A percentile compares a stretch with the other conserved stretches of the same genome.
phyloP scores from a whole-genome alignment of 1,140 invertebrate species.

The Magallana angulata region DNA sequence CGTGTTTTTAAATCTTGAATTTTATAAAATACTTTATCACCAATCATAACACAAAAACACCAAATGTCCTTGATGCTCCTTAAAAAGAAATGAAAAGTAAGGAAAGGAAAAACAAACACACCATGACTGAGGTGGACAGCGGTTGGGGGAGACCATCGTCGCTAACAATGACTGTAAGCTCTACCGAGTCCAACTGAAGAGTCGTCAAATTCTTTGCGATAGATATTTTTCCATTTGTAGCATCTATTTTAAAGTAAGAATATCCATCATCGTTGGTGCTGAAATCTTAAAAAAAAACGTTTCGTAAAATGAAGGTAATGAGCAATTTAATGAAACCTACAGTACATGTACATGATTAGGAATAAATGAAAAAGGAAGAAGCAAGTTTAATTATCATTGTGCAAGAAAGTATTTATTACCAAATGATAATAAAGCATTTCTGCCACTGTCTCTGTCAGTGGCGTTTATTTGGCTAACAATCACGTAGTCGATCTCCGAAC shows the following conservation, averaged over 20 bases:
- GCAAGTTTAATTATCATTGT: no score
- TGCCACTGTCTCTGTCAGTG: neutral
- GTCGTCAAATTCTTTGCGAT: neutral
- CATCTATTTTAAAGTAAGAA: neutral
- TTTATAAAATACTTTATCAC: no score
- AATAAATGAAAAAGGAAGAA: no score
- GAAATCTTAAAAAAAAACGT: neutral
- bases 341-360: no score
- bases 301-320: no score
- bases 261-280: neutral
- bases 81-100: no score
- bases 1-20: no score
- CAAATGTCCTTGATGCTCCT: no score
- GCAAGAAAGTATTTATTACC: neutral
- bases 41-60: no score
- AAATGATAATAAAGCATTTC: neutral
- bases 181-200: neutral
- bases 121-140: neutral
- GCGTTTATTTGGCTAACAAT: neutral
- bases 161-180: neutral
- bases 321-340: no score
- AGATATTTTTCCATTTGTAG: neutral
- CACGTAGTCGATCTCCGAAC: neutral
- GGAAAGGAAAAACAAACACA: neutral
- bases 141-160: neutral